phyloP scores from a whole-genome alignment of 2,113 vertebrate species.

The Vulpes vulpes region DNA sequence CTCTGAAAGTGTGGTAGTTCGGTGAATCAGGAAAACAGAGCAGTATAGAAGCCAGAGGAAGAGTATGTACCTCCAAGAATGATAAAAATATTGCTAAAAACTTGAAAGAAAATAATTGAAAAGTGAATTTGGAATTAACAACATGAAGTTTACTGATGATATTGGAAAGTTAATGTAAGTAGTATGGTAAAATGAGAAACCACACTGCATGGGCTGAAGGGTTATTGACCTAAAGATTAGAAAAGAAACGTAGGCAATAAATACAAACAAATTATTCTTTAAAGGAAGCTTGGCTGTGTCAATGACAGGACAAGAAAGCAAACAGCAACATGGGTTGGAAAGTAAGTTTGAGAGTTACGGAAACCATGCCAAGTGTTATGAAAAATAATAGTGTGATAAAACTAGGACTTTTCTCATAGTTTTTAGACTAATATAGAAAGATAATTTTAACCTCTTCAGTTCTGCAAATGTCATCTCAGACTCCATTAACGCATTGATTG shows the following conservation, averaged over 20 bases:
- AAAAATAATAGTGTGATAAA: not conserved
- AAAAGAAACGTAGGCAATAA: constrained; percentile 8
- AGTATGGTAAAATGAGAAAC: not conserved
- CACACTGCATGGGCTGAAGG: not conserved
- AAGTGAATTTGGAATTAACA: constrained; percentile 42
- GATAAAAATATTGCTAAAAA: not conserved
- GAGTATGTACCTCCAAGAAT: not conserved
- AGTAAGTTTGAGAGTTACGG: not conserved
- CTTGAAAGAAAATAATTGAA: constrained; percentile 1
- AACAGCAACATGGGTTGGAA: not conserved
- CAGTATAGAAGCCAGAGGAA: constrained; percentile 3
- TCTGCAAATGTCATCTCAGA: constrained; percentile 5
- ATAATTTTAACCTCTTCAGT: not conserved
- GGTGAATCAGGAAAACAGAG: not conserved
- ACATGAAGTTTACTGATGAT: not conserved
- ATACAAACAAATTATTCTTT: not conserved
- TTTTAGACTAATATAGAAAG: not conserved
- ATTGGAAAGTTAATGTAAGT: constrained; percentile 35
- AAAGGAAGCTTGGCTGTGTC: not conserved
- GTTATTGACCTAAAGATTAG: not conserved
- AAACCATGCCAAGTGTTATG: not conserved
- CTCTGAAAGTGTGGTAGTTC: not conserved
- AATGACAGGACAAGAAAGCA: not conserved
- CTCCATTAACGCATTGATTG: not conserved
- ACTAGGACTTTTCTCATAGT: not conserved